phyloP scores from a whole-genome alignment of 35 echinoderm and acorn worm genomes.

The Ophiothrix spiculata region DNA sequence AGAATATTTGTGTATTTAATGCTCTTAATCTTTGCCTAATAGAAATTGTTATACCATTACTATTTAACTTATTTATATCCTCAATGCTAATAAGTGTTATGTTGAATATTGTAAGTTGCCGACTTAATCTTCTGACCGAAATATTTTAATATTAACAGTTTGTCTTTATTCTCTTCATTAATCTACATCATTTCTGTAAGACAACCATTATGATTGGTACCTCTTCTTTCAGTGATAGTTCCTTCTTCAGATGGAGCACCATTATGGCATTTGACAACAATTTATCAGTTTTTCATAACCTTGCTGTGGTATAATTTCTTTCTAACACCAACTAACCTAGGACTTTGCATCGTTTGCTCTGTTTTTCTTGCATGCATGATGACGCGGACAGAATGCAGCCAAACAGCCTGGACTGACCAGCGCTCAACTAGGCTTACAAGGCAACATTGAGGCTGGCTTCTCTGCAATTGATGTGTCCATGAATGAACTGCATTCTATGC shows the following conservation, averaged over 20 bases:
- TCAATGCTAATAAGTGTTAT: no score
- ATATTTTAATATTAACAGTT: no score
- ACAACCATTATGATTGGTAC: no score
- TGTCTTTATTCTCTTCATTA: no score
- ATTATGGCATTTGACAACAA: not conserved
- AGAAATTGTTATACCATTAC: no score
- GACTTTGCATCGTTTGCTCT: no score
- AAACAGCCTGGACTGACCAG: constrained; percentile 77
- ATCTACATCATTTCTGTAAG: no score
- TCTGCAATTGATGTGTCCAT: constrained; percentile 59
- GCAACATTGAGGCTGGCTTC: constrained; percentile 67
- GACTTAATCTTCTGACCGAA: no score
- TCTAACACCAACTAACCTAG: not conserved
- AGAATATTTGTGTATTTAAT: no score
- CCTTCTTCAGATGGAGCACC: not conserved
- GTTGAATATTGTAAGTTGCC: no score
- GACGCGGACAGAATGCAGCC: constrained; percentile 39
- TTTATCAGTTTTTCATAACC: not conserved
- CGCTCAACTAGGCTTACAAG: constrained; percentile 74
- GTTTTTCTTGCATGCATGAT: not conserved
- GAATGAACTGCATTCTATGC: constrained; percentile 52
- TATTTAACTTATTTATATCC: no score
- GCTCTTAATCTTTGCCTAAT: no score
- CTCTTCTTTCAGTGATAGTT: not conserved
- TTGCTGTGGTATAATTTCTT: not conserved